Evolutionary conservation across 2,888 invertebrate genomes (phyloP), one percentile per base, ranked within the genome.

Genomic region (Keiferia lycopersicella): DNA sequence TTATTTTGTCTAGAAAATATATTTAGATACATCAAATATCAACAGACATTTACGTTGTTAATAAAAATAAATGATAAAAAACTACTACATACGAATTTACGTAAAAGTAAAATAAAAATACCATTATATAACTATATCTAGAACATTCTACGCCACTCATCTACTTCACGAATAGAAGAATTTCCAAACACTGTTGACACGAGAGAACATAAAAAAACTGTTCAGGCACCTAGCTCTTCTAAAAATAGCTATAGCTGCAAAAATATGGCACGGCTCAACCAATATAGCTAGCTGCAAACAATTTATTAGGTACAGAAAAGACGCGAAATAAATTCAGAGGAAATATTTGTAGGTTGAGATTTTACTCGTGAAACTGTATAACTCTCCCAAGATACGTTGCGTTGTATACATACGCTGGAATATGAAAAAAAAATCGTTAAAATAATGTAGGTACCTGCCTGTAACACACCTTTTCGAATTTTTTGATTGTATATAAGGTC

Each of bases 1-100:
- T 81, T 67, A 62, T 62, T 51, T 81, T 86, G 80, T 88, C 87
- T 89, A 89, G 81, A 90, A 91, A 91, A 91, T 89, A 91, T 88
- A 89, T 83, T 90, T 90, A 86, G 87, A 84, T 90, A 91, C 88
- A 87, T 86, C 83, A 85, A 89, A 83, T 88, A 83, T 83, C 86
- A 90, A 90, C 88, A 87, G 85, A 88, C 90, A 85, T 84, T 80
- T 81, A 86, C 77, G 78, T 80, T 81, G 83, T 85, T 85, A 84
- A 80, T 82, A 75, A 82, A 81, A 81, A 79, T 78, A 80, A 82
- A 82, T 77, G 78, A 80, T 80, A 80, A 77, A 79, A 26, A 75
- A 80, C 71, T 70, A 78, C 70, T 78, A 81, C 71, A 75, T 76
- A 79, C 75, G 71, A 74, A 66, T 69, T 70, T 74, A 69, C 65